These are phyloP conservation scores for Calephelis nemesis DNA, from an alignment of 1,140 invertebrate genomes.

Conservation along the genomic window DNA sequence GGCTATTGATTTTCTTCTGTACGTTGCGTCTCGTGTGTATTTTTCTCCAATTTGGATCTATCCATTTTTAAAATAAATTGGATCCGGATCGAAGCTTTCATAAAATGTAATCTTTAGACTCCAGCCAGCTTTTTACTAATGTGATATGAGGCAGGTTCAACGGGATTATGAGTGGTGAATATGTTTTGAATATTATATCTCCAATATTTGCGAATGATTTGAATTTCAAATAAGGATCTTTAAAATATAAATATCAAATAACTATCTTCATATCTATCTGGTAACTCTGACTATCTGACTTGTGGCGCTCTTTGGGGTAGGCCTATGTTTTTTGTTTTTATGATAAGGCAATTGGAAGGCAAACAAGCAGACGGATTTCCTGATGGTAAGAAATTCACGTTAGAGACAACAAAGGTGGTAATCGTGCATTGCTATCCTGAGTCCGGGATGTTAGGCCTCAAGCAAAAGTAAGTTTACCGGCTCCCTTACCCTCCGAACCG, in stretches of 20 bases:
- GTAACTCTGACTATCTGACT: too few relatives aligned
- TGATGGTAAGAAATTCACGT: too few relatives aligned
- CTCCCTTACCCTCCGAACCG: too few relatives aligned
- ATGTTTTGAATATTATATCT: background rate
- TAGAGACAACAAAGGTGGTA: too few relatives aligned
- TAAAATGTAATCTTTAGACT: slow-evolving; percentile 39
- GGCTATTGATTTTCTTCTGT: slow-evolving; percentile 31
- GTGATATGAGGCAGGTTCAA: slow-evolving; percentile 23
- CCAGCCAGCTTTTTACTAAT: slow-evolving; percentile 28
- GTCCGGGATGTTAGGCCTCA: too few relatives aligned
- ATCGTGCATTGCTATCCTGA: too few relatives aligned
- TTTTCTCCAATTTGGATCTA: slow-evolving; percentile 37
- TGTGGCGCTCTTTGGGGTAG: too few relatives aligned
- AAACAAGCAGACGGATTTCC: too few relatives aligned
- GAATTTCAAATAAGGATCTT: background rate
- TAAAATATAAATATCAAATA: background rate
- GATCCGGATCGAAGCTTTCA: slow-evolving; percentile 36
- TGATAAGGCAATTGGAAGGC: too few relatives aligned
- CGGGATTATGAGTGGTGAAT: slow-evolving; percentile 18
- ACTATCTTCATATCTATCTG: too few relatives aligned
- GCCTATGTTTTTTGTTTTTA: too few relatives aligned
- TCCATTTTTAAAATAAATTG: slow-evolving; percentile 44
- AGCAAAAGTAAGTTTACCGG: too few relatives aligned
- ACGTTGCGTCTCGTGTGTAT: slow-evolving; percentile 34
- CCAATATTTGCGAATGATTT: background rate